Evolutionary conservation across 2,797 vertebrate species (phyloP).

Genomic region (Pangasius larnaudii): DNA sequence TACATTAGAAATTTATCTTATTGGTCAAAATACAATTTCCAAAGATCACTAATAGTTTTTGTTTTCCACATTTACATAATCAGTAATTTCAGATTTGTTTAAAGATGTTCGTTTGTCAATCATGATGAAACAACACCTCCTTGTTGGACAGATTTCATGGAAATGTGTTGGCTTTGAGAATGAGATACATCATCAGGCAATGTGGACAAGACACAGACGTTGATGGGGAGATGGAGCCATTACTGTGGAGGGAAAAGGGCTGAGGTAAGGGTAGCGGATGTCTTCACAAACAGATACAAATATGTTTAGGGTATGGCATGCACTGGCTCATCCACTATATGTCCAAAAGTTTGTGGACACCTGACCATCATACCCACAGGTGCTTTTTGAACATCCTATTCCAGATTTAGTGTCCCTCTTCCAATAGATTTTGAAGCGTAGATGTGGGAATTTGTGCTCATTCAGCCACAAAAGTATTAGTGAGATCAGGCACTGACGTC

Average conservation of each 20-base stretch:
- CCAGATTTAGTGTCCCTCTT: neutral
- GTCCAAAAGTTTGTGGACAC: constrained; percentile 12
- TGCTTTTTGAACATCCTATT: neutral
- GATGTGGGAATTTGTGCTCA: neutral
- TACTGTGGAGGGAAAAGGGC: constrained; percentile 3
- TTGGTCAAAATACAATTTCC: neutral
- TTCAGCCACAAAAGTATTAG: neutral
- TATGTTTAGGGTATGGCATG: constrained; percentile 49
- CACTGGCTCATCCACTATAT: neutral
- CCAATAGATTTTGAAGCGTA: too few relatives aligned
- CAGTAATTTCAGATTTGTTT: neutral
- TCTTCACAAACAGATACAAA: constrained; percentile 62
- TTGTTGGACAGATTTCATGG: neutral
- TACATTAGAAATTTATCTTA: neutral
- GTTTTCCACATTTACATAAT: neutral
- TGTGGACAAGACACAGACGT: constrained; percentile 11
- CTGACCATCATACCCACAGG: neutral
- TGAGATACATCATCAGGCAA: constrained; percentile 13
- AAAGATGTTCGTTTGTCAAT: neutral
- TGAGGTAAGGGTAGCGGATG: constrained; percentile 12
- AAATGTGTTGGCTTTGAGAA: constrained; percentile 1
- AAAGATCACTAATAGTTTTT: neutral
- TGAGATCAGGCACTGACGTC: neutral
- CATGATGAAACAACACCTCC: neutral
- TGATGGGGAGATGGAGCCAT: constrained; percentile 34